Evolutionary conservation across 2,113 vertebrate genomes (phyloP), one percentile per base, ranked within the genome.

Genomic region (Pionites leucogaster): DNA sequence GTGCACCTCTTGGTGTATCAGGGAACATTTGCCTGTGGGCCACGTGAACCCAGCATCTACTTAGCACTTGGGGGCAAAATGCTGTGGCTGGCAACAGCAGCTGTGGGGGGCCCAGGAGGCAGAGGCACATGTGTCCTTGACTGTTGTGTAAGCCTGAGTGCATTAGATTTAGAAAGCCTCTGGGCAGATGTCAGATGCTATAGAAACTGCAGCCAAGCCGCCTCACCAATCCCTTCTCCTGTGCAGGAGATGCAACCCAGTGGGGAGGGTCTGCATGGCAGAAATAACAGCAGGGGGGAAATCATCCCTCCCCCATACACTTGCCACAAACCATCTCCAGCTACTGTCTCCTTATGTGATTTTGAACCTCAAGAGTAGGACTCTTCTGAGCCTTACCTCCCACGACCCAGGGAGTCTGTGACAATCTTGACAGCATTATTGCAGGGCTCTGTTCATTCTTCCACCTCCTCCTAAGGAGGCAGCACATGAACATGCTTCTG

Each of bases 331-430:
- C 15, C 29, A 20, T 44, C 59, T 91, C 79, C 59, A 74, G 64
- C 52, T 88, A 78, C 29, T 31, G 28, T 37, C 72, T 81, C 67
- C 35, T 93, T 59, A 72, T 64, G 47, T 60, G 23, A 92, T 65
- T 96, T 83, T 64, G 71, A 93, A 86, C 33, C 63, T 86, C 79
- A 63, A 2, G 41, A 65, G 71, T 13, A 82, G 57, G 52, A 82
- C 72, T 88, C 47, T 78, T 95, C 83, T 55, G 65, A 93, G 82
- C 28, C 60, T 83, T 84, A 75, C 90, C 88, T 94, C 92, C 79
- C 68, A 93, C 31, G 0, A 78, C 20, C 29, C 70, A 60, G 55
- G 47, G 35, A 65, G 35, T 59, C 68, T 83, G 70, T 83, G 83
- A 93, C 79, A 88, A 86, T 86, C 76, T 19, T 83, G 84, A 80